phyloP scores from a whole-genome alignment of 2,797 vertebrate species.

The Iguana delicatissima region DNA sequence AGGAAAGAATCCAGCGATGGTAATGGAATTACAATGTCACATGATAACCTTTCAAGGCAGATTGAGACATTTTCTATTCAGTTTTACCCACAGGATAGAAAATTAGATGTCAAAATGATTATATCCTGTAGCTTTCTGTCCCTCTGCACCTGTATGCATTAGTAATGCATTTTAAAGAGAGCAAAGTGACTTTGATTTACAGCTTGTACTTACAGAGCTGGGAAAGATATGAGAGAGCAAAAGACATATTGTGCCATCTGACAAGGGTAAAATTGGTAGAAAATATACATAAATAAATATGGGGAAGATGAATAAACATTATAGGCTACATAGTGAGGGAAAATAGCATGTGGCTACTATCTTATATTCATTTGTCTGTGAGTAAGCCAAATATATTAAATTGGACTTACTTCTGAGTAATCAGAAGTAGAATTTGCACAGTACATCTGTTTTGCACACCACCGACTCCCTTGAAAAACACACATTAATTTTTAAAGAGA shows the following conservation, averaged over 20 bases:
- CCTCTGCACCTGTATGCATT: constrained; percentile 31
- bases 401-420: not conserved
- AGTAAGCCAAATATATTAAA: not conserved
- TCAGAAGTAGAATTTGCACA: not conserved
- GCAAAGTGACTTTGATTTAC: constrained; percentile 56
- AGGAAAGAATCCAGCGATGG: constrained; percentile 37
- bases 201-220: constrained; percentile 31
- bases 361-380: too few species aligned
- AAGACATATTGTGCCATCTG: constrained; percentile 5
- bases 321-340: not conserved
- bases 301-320: constrained; percentile 12
- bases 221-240: constrained; percentile 28
- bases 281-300: constrained; percentile 3
- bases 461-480: constrained; percentile 11
- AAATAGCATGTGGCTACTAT: not conserved
- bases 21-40: constrained; percentile 49
- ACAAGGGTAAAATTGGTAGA: not conserved
- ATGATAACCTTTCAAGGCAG: constrained; percentile 46
- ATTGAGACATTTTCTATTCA: constrained; percentile 59
- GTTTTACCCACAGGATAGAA: constrained; percentile 45
- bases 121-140: constrained; percentile 38
- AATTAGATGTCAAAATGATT: constrained; percentile 62
- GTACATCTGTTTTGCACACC: not conserved
- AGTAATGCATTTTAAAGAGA: constrained; percentile 59
- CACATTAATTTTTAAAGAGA: not conserved